Percentiles rank a stretch among this genome's conserved stretches.
These are phyloP conservation scores for Anadara kagoshimensis DNA, from an alignment of 1,140 invertebrate genomes.

Conservation along the genomic window DNA sequence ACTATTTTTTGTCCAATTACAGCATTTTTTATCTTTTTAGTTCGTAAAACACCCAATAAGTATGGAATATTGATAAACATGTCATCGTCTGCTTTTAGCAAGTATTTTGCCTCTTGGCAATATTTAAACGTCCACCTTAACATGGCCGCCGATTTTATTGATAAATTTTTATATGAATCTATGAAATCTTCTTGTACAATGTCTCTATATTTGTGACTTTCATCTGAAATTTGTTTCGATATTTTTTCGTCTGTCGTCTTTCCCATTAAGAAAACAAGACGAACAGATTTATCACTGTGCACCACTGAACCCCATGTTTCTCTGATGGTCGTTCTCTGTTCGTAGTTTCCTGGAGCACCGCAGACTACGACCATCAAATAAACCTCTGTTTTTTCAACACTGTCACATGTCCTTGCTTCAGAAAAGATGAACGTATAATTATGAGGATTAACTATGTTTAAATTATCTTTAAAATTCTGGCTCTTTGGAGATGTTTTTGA, in stretches of 20 bases:
- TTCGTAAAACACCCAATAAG: slow-evolving; percentile 23
- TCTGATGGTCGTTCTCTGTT: slow-evolving; percentile 33
- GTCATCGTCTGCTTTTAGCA: slow-evolving; percentile 76
- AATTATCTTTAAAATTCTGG: too few relatives aligned
- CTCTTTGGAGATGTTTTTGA: too few relatives aligned
- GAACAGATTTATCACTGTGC: slow-evolving; percentile 13
- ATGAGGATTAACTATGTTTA: too few relatives aligned
- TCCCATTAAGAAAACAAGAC: slow-evolving; percentile 80
- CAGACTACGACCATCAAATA: slow-evolving; percentile 34
- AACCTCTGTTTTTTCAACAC: background rate
- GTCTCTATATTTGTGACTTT: slow-evolving; percentile 80
- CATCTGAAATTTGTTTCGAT: slow-evolving; percentile 77
- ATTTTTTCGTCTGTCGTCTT: slow-evolving; percentile 71
- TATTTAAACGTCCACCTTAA: slow-evolving; percentile 85
- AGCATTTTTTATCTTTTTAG: slow-evolving; percentile 18
- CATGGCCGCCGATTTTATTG: slow-evolving; percentile 88
- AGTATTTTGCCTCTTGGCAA: slow-evolving; percentile 76
- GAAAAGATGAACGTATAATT: too few relatives aligned
- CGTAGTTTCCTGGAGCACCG: slow-evolving; percentile 15
- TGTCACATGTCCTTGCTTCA: too few relatives aligned
- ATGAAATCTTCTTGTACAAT: slow-evolving; percentile 86
- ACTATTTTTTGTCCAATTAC: slow-evolving; percentile 29
- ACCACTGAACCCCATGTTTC: slow-evolving; percentile 39
- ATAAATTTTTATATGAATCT: slow-evolving; percentile 88
- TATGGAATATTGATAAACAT: slow-evolving; percentile 73